A percentile compares a stretch with the other conserved stretches of the same genome.
Evolutionary conservation across 2,113 vertebrate genomes (phyloP).

Genomic region (Macrotus californicus): DNA sequence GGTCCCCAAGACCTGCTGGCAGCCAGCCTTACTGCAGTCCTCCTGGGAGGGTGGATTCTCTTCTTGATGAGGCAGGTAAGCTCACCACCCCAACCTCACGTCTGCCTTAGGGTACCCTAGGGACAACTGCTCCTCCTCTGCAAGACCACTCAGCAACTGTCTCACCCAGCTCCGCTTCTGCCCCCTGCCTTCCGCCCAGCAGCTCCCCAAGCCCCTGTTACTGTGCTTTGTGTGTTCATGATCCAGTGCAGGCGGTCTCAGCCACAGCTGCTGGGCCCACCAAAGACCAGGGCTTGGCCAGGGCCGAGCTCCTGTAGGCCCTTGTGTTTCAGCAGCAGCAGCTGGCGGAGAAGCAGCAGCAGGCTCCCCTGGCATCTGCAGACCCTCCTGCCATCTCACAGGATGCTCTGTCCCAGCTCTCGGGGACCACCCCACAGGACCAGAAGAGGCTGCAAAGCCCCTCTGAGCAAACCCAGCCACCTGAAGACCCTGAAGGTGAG

Average conservation of each 20-base stretch:
- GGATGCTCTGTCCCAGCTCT: slow-evolving; percentile 26
- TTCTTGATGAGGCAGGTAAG: slow-evolving; percentile 81
- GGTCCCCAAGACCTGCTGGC: slow-evolving; percentile 81
- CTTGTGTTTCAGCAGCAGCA: slow-evolving; percentile 75
- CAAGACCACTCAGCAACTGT: background rate
- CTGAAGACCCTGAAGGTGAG: slow-evolving; percentile 56
- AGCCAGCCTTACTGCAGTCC: slow-evolving; percentile 76
- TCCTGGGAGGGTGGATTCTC: slow-evolving; percentile 88
- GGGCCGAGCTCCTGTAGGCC: background rate
- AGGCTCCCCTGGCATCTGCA: slow-evolving; percentile 73
- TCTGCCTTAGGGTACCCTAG: too few species aligned
- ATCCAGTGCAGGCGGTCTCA: background rate
- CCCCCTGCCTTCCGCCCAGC: background rate
- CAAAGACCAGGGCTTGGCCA: background rate
- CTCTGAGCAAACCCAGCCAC: background rate
- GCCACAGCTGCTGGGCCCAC: background rate
- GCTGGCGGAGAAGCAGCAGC: slow-evolving; percentile 79
- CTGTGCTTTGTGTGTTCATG: background rate
- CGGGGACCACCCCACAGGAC: fast-evolving
- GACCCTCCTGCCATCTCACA: slow-evolving; percentile 14
- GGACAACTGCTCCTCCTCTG: background rate
- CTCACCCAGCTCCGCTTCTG: background rate
- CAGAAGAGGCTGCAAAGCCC: background rate
- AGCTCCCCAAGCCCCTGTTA: background rate
- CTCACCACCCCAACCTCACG: background rate